Percentiles rank a stretch among this genome's conserved stretches.
Conservation (phyloP, 2,888 invertebrate genomes). For the Ashinkailepas kermadecensis region DNA sequence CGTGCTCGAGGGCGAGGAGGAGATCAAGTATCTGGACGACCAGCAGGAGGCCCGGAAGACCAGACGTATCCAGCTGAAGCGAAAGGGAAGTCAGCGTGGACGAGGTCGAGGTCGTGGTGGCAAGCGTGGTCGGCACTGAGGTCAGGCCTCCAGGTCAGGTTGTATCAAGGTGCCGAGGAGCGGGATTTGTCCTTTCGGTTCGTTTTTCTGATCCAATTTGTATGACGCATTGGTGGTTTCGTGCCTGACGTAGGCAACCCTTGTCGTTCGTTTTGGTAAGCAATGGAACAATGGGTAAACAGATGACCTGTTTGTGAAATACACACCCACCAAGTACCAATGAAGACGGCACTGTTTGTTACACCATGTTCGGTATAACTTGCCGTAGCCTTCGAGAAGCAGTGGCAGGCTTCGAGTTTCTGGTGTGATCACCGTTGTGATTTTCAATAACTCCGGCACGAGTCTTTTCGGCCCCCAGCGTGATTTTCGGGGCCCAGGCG, state of each 20-base stretch:
- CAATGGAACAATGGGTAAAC: not conserved
- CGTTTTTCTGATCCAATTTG: not conserved
- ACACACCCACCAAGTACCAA: too few relatives aligned
- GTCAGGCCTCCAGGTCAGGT: not conserved
- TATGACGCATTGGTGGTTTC: not conserved
- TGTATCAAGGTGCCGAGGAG: not conserved
- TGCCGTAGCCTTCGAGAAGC: too few relatives aligned
- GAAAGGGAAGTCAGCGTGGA: conserved; percentile 26
- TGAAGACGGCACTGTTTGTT: too few relatives aligned
- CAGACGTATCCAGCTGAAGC: conserved; percentile 15
- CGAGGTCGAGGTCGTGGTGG: conserved; percentile 30
- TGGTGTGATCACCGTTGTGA: too few relatives aligned
- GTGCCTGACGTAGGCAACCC: not conserved
- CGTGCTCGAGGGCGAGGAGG: conserved; percentile 63
- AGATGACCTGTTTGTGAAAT: not conserved
- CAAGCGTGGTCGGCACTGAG: not conserved
- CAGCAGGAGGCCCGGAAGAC: conserved; percentile 30
- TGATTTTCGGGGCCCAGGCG: too few relatives aligned
- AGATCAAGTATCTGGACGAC: conserved; percentile 46
- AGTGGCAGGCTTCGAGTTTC: too few relatives aligned
- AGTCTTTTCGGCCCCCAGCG: too few relatives aligned
- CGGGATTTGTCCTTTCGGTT: not conserved
- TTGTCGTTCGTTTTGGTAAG: not conserved
- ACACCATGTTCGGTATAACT: too few relatives aligned
- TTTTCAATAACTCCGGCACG: too few relatives aligned